Conservation (phyloP, 2,888 invertebrate genomes). For the Helobdella robusta region DNA sequence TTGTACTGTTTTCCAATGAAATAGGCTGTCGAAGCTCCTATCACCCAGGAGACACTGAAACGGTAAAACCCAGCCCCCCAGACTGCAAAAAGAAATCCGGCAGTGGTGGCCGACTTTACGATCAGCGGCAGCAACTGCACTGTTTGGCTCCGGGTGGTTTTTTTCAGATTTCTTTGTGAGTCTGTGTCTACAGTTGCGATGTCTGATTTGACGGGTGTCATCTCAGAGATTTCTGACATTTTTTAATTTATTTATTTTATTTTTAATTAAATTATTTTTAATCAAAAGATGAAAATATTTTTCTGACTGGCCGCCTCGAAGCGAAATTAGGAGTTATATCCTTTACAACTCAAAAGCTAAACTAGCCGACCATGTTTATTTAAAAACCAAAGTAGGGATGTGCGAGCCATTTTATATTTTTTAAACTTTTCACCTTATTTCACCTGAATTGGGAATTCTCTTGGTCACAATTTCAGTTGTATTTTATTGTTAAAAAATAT, state of each 20-base stretch:
- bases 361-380: too few species aligned
- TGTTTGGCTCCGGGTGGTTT: conserved; percentile 13
- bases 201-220: not conserved
- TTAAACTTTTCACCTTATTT: too few species aligned
- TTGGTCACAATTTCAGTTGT: too few species aligned
- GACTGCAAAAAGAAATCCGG: conserved; percentile 40
- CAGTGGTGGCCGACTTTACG: conserved; percentile 45
- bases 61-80: conserved; percentile 46
- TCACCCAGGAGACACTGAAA: conserved; percentile 76
- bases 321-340: too few species aligned
- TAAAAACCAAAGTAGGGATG: too few species aligned
- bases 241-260: conserved; percentile 5
- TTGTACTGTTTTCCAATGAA: conserved; percentile 55
- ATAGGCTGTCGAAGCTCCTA: conserved; percentile 68
- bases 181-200: not conserved
- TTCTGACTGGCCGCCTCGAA: too few species aligned
- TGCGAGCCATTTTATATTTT: too few species aligned
- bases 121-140: conserved; percentile 38
- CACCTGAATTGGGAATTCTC: too few species aligned
- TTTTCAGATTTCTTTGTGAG: not conserved
- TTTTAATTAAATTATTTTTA: too few species aligned
- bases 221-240: not conserved
- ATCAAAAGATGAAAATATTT: too few species aligned
- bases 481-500: too few species aligned
- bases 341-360: too few species aligned